phyloP scores from a whole-genome alignment of 1,140 invertebrate genomes.

The Drosophila kurseongensis region DNA sequence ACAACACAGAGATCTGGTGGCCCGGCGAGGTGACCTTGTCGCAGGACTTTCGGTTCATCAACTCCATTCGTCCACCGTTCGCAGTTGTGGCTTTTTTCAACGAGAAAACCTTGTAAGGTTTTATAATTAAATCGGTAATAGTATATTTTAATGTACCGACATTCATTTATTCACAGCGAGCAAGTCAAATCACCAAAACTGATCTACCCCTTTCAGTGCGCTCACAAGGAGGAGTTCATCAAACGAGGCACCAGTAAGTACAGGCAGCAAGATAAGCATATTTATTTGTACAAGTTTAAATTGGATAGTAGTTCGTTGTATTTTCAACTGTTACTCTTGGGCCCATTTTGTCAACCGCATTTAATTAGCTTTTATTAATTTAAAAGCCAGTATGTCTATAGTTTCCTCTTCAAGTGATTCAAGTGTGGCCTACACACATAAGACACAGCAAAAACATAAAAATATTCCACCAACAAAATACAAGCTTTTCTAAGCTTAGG shows the following conservation, averaged over 20 bases:
- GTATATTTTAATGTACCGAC: background rate
- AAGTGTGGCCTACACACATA: too few species aligned
- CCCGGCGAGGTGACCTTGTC: constrained; percentile 90
- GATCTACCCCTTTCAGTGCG: constrained; percentile 91
- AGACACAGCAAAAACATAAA: too few species aligned
- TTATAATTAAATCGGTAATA: background rate
- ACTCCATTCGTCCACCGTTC: constrained; percentile 89
- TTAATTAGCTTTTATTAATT: too few species aligned
- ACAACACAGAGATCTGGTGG: constrained; percentile 89
- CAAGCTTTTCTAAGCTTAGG: too few species aligned
- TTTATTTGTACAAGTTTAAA: too few species aligned
- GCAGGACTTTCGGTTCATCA: constrained; percentile 71
- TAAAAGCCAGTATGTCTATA: too few species aligned
- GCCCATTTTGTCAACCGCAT: too few species aligned
- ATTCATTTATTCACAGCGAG: constrained; percentile 86
- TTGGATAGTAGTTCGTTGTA: too few species aligned
- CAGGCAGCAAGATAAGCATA: background rate
- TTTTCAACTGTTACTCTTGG: too few species aligned
- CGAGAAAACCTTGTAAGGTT: constrained; percentile 91
- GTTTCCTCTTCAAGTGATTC: too few species aligned
- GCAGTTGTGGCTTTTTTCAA: constrained; percentile 93
- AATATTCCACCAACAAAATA: too few species aligned
- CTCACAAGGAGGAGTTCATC: constrained; percentile 91
- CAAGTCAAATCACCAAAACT: constrained; percentile 89
- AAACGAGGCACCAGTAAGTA: constrained; percentile 91